Conservation (phyloP, 1,140 invertebrate genomes). For the Rhopalosiphum padi region DNA sequence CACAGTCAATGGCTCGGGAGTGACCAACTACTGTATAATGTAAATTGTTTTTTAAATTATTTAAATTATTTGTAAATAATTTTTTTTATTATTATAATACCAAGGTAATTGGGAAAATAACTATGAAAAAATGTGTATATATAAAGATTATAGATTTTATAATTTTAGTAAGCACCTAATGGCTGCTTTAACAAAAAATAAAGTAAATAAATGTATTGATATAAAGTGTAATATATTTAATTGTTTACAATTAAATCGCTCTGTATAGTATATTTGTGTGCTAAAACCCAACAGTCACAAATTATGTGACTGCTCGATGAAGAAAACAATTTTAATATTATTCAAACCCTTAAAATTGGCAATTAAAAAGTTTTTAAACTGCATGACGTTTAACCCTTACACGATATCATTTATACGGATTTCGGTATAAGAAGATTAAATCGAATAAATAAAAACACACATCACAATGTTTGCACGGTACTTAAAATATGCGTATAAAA, state of each 20-base stretch:
- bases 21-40: no score
- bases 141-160: no score
- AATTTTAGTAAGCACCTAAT: not conserved
- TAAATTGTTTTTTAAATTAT: no score
- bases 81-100: no score
- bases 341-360: not conserved
- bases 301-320: not conserved
- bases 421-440: not conserved
- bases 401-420: not conserved
- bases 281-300: not conserved
- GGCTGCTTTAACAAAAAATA: not conserved
- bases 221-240: not conserved
- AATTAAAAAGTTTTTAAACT: slow-evolving; percentile 4
- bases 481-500: slow-evolving; percentile 16
- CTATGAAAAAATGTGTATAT: no score
- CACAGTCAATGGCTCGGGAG: no score
- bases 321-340: not conserved
- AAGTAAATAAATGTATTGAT: not conserved
- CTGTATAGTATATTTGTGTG: not conserved
- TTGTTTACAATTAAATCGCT: not conserved
- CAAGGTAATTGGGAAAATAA: no score
- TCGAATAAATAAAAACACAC: not conserved
- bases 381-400: not conserved
- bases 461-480: not conserved
- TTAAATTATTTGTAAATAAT: no score